Evolutionary conservation across 2,797 vertebrate species (phyloP).

Genomic region (Gymnodraco acuticeps): DNA sequence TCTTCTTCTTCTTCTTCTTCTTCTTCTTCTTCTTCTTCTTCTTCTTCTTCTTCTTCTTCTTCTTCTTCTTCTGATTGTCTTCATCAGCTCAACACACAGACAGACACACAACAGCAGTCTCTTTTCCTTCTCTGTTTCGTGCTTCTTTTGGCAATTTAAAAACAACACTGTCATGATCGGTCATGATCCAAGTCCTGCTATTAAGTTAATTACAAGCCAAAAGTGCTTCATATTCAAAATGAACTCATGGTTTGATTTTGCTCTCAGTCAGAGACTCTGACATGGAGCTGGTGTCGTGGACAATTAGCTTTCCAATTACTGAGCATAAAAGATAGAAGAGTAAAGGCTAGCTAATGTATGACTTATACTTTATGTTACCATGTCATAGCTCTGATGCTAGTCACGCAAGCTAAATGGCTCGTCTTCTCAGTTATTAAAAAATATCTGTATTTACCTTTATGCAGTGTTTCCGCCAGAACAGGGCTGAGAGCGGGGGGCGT

Average conservation of each 20-base stretch:
- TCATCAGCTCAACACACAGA: conserved; percentile 23
- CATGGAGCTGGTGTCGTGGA: conserved; percentile 13
- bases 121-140: conserved; percentile 38
- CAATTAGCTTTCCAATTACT: conserved; percentile 26
- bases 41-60: conserved; percentile 5
- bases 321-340: background rate
- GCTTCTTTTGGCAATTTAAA: conserved; percentile 59
- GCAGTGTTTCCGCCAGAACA: too few species aligned
- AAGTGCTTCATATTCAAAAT: conserved; percentile 49
- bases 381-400: too few species aligned
- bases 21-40: conserved; percentile 2
- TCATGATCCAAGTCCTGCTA: conserved; percentile 55
- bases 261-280: too few species aligned
- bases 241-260: background rate
- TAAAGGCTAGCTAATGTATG: background rate
- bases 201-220: conserved; percentile 62
- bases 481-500: too few species aligned
- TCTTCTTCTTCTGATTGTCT: conserved; percentile 5
- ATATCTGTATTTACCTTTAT: too few species aligned
- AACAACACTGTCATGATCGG: conserved; percentile 40
- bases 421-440: too few species aligned
- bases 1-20: background rate
- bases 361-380: too few species aligned
- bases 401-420: too few species aligned
- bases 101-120: conserved; percentile 23